Evolutionary conservation across 2,113 vertebrate genomes (phyloP).

Genomic region (Oxygymnocypris stewartii): DNA sequence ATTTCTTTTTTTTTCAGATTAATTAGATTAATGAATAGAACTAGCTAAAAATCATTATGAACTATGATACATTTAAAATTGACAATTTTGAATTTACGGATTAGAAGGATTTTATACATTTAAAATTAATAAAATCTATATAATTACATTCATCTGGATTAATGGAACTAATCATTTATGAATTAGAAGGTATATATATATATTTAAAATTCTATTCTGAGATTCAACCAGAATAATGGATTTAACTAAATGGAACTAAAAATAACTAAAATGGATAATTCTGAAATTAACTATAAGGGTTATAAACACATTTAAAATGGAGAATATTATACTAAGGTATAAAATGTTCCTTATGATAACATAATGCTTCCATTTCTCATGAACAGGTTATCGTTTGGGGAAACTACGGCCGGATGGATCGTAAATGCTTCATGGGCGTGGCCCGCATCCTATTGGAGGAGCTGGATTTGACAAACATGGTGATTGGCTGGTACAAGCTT

Average conservation of each 20-base stretch:
- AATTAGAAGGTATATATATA: too few relatives aligned
- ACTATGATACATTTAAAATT: background rate
- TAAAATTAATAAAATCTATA: background rate
- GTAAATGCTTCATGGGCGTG: constrained; percentile 98
- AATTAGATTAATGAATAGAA: background rate
- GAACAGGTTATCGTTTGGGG: constrained; percentile 95
- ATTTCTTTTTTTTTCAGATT: too few relatives aligned
- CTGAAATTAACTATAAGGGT: background rate
- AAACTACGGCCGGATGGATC: constrained; percentile 97
- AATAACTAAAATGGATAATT: background rate
- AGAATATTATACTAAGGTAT: background rate
- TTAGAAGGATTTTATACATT: background rate
- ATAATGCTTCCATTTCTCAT: constrained; percentile 15
- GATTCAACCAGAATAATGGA: background rate
- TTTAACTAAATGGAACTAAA: background rate
- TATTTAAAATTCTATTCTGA: background rate
- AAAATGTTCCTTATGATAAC: background rate
- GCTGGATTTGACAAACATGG: constrained; percentile 93
- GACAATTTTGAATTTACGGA: background rate
- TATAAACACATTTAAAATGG: too few relatives aligned
- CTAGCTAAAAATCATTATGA: background rate
- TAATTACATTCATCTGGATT: too few relatives aligned
- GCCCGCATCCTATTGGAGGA: constrained; percentile 95
- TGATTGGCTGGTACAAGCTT: constrained; percentile 99
- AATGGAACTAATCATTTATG: too few relatives aligned